Percentiles rank a stretch among this genome's conserved stretches.
Conservation (phyloP, 2,113 vertebrate species). For the Scomber japonicus region DNA sequence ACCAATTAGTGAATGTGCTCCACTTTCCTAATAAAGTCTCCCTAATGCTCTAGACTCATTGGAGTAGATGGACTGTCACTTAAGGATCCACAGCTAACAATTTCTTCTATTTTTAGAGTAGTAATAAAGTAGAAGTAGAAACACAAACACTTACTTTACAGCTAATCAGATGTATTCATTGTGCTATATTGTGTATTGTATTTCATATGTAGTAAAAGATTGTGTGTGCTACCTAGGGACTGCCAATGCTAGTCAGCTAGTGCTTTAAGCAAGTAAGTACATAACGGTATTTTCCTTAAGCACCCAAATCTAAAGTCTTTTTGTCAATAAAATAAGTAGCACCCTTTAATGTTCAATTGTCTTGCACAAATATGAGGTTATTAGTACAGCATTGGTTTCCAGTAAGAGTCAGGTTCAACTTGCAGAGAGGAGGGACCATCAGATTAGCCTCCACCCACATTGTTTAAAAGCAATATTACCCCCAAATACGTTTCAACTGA, state of each 20-base stretch:
- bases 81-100: background rate
- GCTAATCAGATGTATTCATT: background rate
- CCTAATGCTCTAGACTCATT: background rate
- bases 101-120: background rate
- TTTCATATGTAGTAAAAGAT: background rate
- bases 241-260: background rate
- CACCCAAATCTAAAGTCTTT: background rate
- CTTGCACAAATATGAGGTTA: constrained; percentile 6
- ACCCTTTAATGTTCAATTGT: background rate
- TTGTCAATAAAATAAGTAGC: constrained; percentile 21
- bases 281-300: background rate
- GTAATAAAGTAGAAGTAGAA: background rate
- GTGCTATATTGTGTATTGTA: background rate
- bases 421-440: constrained; percentile 24
- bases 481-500: background rate
- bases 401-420: constrained; percentile 20
- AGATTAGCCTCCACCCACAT: constrained; percentile 24
- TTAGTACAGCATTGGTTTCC: constrained; percentile 43
- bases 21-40: constrained; percentile 31
- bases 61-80: background rate
- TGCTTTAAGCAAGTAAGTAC: background rate
- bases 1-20: constrained; percentile 28
- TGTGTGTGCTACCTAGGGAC: background rate
- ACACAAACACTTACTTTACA: background rate
- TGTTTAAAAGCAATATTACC: constrained; percentile 9